Conservation (phyloP, 2,888 invertebrate genomes). For the Noctua janthe region DNA sequence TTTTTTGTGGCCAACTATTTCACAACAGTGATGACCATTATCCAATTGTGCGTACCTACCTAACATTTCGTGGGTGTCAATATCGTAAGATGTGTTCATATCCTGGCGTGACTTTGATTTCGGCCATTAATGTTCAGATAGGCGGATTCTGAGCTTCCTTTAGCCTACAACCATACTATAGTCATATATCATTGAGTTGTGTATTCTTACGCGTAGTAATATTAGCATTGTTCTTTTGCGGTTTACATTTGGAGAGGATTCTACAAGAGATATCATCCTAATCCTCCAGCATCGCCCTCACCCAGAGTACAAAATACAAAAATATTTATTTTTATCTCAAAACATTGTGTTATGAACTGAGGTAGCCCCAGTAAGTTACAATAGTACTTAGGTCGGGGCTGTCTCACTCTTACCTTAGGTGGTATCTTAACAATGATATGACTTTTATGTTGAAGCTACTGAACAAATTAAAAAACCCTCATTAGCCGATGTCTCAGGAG, state of each 20-base stretch:
- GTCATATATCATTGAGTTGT: background rate
- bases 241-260: background rate
- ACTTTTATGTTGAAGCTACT: too few species aligned
- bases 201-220: background rate
- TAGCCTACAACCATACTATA: background rate
- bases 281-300: too few species aligned
- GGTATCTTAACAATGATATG: too few species aligned
- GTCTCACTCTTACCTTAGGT: too few species aligned
- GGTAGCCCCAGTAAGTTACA: too few species aligned
- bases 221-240: background rate
- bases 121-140: conserved; percentile 3
- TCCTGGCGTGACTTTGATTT: conserved; percentile 43
- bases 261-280: background rate
- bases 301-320: too few species aligned
- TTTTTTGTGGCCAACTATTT: conserved; percentile 8
- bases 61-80: conserved; percentile 51
- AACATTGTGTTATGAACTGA: too few species aligned
- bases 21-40: conserved; percentile 41
- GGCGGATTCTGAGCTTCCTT: conserved; percentile 28
- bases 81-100: conserved; percentile 54
- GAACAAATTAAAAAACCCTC: background rate
- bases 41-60: conserved; percentile 48
- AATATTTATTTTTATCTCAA: too few species aligned
- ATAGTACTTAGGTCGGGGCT: too few species aligned
- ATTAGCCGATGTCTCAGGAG: background rate